Percentiles rank a stretch among this genome's conserved stretches.
These are phyloP conservation scores for Epizoanthus illoricatus DNA, from an alignment of 92 coral and sea anemone genomes.

Conservation along the genomic window DNA sequence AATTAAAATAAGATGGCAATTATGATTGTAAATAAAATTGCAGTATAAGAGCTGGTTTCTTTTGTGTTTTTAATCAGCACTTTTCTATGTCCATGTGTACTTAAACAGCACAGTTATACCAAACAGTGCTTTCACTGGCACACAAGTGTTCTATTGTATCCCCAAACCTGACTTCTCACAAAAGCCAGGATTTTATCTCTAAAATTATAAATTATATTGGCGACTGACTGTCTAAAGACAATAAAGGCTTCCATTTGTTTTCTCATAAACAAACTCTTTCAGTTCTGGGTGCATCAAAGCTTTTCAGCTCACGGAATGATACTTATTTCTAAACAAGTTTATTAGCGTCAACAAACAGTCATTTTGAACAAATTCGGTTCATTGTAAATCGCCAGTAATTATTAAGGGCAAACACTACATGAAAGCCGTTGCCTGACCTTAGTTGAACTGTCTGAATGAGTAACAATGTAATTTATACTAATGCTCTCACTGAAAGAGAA, in stretches of 20 bases:
- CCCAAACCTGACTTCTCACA: background rate
- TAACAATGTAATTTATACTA: conserved; percentile 32
- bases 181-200: conserved; percentile 4
- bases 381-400: conserved; percentile 19
- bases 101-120: background rate
- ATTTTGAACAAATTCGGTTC: conserved; percentile 8
- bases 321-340: conserved; percentile 23
- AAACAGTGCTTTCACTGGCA: background rate
- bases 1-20: too few species aligned
- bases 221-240: conserved; percentile 13
- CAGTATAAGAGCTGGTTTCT: background rate
- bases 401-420: conserved; percentile 3
- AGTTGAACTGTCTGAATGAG: background rate
- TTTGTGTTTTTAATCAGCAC: background rate
- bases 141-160: background rate
- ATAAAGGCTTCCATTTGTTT: conserved; percentile 15
- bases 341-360: conserved; percentile 11
- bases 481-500: conserved; percentile 11
- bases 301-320: conserved; percentile 31
- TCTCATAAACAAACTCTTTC: conserved; percentile 10
- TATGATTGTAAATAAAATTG: background rate
- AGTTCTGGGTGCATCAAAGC: background rate
- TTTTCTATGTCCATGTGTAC: background rate
- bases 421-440: conserved; percentile 18
- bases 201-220: background rate